Evolutionary conservation across 2,888 invertebrate genomes (phyloP).

Genomic region (Sacculina carcini): DNA sequence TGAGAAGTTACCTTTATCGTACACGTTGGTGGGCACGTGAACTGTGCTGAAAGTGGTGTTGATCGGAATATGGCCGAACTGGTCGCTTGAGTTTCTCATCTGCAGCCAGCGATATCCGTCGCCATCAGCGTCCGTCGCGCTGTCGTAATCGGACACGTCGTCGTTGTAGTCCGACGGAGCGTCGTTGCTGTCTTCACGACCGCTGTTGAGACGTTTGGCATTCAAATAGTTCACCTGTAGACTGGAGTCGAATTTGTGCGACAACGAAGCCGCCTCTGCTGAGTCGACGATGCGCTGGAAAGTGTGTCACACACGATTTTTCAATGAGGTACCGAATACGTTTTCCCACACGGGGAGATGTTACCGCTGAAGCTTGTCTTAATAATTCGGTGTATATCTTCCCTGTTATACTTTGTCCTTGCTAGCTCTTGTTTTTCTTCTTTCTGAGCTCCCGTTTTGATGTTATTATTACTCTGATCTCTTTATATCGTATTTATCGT

Average conservation of each 20-base stretch:
- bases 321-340: background rate
- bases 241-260: conserved; percentile 26
- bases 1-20: conserved; percentile 37
- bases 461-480: no score
- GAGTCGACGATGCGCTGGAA: conserved; percentile 42
- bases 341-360: background rate
- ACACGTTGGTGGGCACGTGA: conserved; percentile 83
- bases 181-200: conserved; percentile 10
- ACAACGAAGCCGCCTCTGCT: conserved; percentile 40
- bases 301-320: background rate
- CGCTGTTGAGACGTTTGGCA: conserved; percentile 31
- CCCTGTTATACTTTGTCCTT: no score
- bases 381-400: no score
- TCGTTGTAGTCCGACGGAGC: background rate
- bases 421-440: no score
- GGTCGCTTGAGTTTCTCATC: conserved; percentile 12
- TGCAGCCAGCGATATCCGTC: conserved; percentile 10
- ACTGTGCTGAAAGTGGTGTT: conserved; percentile 53
- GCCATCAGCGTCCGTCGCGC: background rate
- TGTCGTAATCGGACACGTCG: background rate
- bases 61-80: conserved; percentile 30
- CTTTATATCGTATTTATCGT: no score
- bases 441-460: no score
- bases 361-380: no score
- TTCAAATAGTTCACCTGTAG: conserved; percentile 40